Base-by-base conservation (phyloP, 2,888 invertebrate genomes). In the Hydraecia micacea region DNA sequence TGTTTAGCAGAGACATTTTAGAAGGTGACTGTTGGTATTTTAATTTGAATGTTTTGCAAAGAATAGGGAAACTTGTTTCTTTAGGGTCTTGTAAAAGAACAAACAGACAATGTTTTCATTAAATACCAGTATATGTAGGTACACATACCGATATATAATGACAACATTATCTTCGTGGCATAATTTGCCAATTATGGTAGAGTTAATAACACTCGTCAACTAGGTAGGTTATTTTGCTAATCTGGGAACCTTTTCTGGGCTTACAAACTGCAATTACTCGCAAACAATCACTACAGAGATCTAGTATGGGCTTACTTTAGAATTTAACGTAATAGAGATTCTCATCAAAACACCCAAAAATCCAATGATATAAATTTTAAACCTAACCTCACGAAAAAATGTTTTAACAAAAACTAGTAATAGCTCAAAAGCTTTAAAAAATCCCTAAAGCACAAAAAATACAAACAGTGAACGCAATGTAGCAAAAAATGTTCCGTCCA, bases 401-500 rank as follows among this genome's bases (percentile, higher is more conserved):
- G 2, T 18, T 28, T 62, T 42, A 18, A 52, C 11, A 62, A 62
- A 62, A 13, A 63, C 15, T 36, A 77, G 46, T 46, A 46, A 79
- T 21, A 55, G 42, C 65, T 52, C n/a, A 36, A 80, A 73, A 63
- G 66, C 73, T 60, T 60, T 71, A 5, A 42, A 77, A 60, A 73
- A 63, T 7, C 13, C 42, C 28, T 72, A 72, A 46, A 77, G 70
- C n/a, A 66, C 65, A 25, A 42, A 82, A 60, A 82, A 58, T 84
- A 63, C 74, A 69, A 66, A 28, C 71, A 69, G 69, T 76, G 60
- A 77, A 49, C 69, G 63, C 73, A 69, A 65, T 39, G 68, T 68
- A 46, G 52, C 66, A 83, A 85, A 87, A 86, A 87, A 73, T 67
- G 49, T 49, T 32, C 18, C 36, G 65, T 60, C 42, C 70, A 36